Conservation (phyloP, 2,797 vertebrate genomes). For the Pangasius krempfi region DNA sequence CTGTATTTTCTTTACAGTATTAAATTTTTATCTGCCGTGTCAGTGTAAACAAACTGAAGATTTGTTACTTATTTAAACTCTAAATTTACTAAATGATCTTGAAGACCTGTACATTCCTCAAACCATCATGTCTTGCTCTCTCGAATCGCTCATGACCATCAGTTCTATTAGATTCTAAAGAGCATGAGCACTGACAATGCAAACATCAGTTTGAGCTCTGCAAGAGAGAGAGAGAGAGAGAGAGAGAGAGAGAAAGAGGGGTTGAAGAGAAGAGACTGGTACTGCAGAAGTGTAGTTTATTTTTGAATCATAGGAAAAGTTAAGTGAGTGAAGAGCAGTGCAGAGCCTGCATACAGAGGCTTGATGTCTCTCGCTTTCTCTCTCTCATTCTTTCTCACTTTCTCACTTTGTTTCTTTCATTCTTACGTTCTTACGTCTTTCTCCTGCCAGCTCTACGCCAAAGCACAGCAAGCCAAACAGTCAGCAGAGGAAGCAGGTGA, state of each 20-base stretch:
- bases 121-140: neutral
- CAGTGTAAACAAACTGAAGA: too few species aligned
- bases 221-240: neutral
- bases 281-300: neutral
- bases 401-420: neutral
- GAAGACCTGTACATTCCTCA: neutral
- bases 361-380: neutral
- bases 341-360: neutral
- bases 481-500: slow-evolving; percentile 89
- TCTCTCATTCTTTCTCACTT: neutral
- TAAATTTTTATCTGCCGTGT: neutral
- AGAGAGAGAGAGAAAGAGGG: neutral
- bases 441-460: slow-evolving; percentile 79
- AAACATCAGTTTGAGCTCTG: neutral
- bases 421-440: neutral
- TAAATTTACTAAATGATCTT: neutral
- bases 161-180: neutral
- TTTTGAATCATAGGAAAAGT: slow-evolving; percentile 9
- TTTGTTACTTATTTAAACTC: neutral
- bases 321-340: neutral
- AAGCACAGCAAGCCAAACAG: slow-evolving; percentile 88
- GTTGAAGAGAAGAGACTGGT: neutral
- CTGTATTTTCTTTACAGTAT: neutral
- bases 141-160: neutral
- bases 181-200: neutral